These are phyloP conservation scores for Bombycilla garrulus DNA, from an alignment of 2,113 vertebrate species.

Conservation along the genomic window DNA sequence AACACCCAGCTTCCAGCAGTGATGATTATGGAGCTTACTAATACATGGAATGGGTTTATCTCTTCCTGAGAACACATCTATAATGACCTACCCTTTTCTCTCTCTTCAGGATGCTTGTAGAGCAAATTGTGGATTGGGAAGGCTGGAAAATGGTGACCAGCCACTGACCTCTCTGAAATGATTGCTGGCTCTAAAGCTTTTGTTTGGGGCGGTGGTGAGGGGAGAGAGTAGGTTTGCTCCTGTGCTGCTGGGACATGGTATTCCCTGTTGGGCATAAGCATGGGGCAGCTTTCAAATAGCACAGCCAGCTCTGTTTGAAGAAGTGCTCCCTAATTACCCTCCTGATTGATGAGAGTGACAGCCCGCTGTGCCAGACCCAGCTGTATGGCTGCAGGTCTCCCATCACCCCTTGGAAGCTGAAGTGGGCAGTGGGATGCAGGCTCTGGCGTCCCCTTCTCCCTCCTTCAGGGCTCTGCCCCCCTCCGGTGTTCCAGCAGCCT, in stretches of 20 bases:
- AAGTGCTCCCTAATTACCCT: background rate
- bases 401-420: background rate
- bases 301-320: background rate
- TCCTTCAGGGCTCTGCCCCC: background rate
- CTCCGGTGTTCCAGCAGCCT: background rate
- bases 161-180: background rate
- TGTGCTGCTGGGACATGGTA: fast-evolving
- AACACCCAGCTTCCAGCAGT: background rate
- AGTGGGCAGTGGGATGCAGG: background rate
- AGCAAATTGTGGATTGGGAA: background rate
- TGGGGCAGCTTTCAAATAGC: background rate
- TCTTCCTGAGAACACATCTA: background rate
- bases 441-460: background rate
- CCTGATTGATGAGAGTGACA: background rate
- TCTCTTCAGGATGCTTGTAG: background rate
- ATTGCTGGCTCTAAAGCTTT: background rate
- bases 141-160: background rate
- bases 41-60: background rate
- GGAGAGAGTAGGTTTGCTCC: background rate
- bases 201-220: background rate
- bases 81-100: background rate
- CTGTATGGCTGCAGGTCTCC: background rate
- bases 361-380: background rate
- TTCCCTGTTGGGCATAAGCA: fast-evolving
- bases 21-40: background rate